Percentiles rank a stretch among this genome's conserved stretches.
These are phyloP conservation scores for Eupithecia exiguata DNA, from an alignment of 2,888 invertebrate genomes.

Conservation along the genomic window DNA sequence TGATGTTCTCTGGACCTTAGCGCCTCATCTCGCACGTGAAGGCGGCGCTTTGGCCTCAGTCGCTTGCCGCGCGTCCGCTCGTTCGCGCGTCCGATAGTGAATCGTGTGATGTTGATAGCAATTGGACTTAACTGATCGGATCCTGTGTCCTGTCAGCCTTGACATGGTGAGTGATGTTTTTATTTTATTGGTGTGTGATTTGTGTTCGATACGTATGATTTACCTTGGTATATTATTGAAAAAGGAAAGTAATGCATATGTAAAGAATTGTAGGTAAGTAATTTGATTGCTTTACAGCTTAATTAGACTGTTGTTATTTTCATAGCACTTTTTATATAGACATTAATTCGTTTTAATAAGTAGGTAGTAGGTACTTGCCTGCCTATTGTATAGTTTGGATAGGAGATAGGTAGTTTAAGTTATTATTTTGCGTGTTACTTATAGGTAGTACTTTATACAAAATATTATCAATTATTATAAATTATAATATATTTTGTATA, in stretches of 20 bases:
- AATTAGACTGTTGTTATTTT: background rate
- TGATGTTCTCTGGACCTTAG: background rate
- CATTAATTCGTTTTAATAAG: background rate
- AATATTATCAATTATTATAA: no score
- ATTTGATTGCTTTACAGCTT: background rate
- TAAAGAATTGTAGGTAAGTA: background rate
- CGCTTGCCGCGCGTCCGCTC: constrained; percentile 59
- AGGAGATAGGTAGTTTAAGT: no score
- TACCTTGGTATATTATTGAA: background rate
- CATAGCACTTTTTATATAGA: background rate
- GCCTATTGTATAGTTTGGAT: background rate
- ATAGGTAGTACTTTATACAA: no score
- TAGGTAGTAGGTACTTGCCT: background rate
- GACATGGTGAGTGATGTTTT: constrained; percentile 43
- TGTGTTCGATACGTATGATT: background rate
- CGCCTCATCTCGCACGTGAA: background rate
- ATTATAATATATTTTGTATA: no score
- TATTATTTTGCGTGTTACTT: no score
- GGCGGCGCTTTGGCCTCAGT: constrained; percentile 54
- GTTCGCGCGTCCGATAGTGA: constrained; percentile 57
- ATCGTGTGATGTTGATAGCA: constrained; percentile 67
- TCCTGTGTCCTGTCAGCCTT: constrained; percentile 38
- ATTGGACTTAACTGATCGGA: constrained; percentile 67
- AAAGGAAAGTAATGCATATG: no score
- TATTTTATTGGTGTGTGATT: constrained; percentile 13